Evolutionary conservation across 2,888 invertebrate genomes (phyloP), one percentile per base, ranked within the genome.

Genomic region (Lycophotia porphyrea): DNA sequence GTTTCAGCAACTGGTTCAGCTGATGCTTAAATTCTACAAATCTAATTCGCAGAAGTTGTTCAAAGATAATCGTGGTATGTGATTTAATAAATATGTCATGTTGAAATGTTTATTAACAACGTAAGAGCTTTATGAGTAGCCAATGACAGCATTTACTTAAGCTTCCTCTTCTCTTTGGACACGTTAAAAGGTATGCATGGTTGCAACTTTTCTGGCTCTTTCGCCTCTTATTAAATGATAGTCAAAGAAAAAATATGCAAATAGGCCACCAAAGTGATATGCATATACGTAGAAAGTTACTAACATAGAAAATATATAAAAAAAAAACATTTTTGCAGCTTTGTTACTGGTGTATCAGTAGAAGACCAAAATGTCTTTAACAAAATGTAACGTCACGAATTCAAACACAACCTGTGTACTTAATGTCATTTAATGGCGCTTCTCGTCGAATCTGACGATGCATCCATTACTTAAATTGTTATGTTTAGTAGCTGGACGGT

Each of bases 401-500:
- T 36, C 9, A 9, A 15, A 49, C 18, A 31, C 67, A 49, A 0
- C 52, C 67, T 72, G 39, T 80, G 65, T 63, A n/a, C n/a, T n/a
- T n/a, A 66, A 47, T 73, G 76, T 74, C 70, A 70, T 74, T 24
- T 55, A 69, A 66, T 68, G 64, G 66, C 63, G 52, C 58, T 83
- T 36, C 63, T 66, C 55, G 69, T 85, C 74, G 58, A 69, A 83
- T 71, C 68, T 71, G 71, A 73, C 67, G 78, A 76, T 75, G 76
- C 67, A 64, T 73, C 73, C 77, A 82, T 87, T 74, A 81, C 68
- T 75, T n/a, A n/a, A n/a, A n/a, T n/a, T 76, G 81, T 81, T 71
- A 71, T 75, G 68, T 86, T 82, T 87, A 86, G 71, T 77, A 69
- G 69, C 76, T 90, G 90, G 90, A 85, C 58, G 24, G 27, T 60